phyloP scores from a whole-genome alignment of 2,797 vertebrate species.

The Danionella dracula region DNA sequence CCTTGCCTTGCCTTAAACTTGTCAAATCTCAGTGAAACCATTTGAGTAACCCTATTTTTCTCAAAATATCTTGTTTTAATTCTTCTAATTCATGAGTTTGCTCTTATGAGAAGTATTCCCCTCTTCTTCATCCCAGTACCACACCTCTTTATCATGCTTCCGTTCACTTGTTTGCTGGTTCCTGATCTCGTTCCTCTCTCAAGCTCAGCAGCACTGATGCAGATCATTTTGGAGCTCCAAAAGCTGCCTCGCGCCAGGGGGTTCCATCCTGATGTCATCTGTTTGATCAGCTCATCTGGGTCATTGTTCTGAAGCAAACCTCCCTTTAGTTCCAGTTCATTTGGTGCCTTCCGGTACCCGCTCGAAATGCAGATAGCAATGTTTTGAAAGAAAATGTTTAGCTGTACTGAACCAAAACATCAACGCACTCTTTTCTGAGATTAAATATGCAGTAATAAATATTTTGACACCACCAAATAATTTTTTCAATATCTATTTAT shows the following conservation, averaged over 20 bases:
- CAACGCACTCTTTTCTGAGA: neutral
- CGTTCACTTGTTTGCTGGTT: constrained; percentile 20
- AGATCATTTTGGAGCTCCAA: constrained; percentile 39
- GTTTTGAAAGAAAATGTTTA: constrained; percentile 22
- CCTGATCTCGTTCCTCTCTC: constrained; percentile 29
- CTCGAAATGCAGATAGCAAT: constrained; percentile 46
- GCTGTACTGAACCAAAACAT: neutral
- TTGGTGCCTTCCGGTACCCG: constrained; percentile 71
- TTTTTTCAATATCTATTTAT: neutral
- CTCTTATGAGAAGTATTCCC: too few relatives aligned
- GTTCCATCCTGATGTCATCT: constrained; percentile 72
- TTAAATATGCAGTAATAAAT: too few relatives aligned
- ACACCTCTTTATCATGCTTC: too few relatives aligned
- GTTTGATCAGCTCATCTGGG: constrained; percentile 62
- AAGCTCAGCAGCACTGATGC: constrained; percentile 46
- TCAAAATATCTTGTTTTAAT: too few relatives aligned
- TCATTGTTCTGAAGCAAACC: constrained; percentile 66
- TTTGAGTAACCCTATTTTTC: too few relatives aligned
- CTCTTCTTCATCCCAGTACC: too few relatives aligned
- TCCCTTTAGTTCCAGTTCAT: constrained; percentile 64
- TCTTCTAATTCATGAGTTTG: neutral
- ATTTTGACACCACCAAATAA: neutral
- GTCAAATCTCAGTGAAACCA: too few relatives aligned
- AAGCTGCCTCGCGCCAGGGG: constrained; percentile 34
- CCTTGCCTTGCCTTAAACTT: too few relatives aligned